Percentiles rank a stretch among this genome's conserved stretches.
These are phyloP conservation scores for Microtus oregoni DNA, from an alignment of 2,113 vertebrate genomes.

Conservation along the genomic window DNA sequence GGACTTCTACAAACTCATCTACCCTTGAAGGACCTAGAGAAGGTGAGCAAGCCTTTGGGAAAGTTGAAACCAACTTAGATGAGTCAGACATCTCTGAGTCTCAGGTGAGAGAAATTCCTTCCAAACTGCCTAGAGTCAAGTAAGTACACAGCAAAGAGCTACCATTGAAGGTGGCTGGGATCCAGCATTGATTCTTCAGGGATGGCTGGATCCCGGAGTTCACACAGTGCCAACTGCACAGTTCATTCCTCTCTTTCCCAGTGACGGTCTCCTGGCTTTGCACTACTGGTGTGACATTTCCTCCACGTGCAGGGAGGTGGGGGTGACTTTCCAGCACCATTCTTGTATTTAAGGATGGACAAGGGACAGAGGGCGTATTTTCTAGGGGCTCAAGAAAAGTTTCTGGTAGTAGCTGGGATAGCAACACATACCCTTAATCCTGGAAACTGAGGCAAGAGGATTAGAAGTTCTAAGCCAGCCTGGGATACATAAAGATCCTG, in stretches of 20 bases:
- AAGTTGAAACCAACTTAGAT: constrained; percentile 16
- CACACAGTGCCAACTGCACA: not conserved
- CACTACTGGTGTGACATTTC: not conserved
- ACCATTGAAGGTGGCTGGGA: not conserved
- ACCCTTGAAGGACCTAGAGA: not conserved
- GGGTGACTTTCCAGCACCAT: not conserved
- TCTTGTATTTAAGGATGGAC: not conserved
- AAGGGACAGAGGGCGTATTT: not conserved
- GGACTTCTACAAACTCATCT: not conserved
- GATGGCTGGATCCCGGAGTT: not conserved
- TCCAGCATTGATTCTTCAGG: not conserved
- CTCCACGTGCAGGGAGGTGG: not conserved
- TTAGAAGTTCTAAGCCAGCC: not conserved
- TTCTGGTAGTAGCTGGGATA: not conserved
- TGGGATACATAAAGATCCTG: no score
- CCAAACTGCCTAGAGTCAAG: not conserved
- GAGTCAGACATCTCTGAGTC: constrained; percentile 34
- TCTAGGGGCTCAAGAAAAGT: not conserved
- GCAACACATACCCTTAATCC: not conserved
- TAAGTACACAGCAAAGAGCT: not conserved
- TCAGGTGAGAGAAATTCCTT: constrained; percentile 6
- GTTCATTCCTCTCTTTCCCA: not conserved
- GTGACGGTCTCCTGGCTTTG: not conserved
- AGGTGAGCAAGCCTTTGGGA: not conserved
- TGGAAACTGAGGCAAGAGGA: not conserved